Base-by-base conservation (phyloP, 2,113 vertebrate species). In the Morone chrysops region DNA sequence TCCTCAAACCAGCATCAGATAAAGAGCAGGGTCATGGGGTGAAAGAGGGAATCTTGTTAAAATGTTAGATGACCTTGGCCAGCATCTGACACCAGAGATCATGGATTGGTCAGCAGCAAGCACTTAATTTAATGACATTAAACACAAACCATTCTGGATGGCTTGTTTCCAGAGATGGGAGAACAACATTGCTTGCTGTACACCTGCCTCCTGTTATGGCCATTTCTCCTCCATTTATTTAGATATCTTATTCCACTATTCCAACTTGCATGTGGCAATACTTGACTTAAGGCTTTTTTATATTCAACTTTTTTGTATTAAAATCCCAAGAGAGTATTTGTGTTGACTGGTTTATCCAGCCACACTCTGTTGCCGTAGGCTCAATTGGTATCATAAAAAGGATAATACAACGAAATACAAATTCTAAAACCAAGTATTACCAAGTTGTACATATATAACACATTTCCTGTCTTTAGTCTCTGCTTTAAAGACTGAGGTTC, bases 121-220 rank as follows among this genome's bases (percentile, higher is more conserved):
- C 95, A 95, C 94, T 96, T 94, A 87, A 88, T 91, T 92, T 95
- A 95, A 96, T 95, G 81, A 95, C 86, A 90, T 93, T 90, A 92
- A 91, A 92, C 84, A 67, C 90, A 91, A 90, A 91, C 82, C 90
- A 70, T 89, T 84, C 80, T 68, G 67, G 85, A 79, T 76, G 84
- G 86, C 92, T 91, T 72, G 25, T 87, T 83, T 91, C 80, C 86
- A 92, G 80, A 81, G 75, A 82, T 53, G 40, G 54, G 76, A 81
- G 54, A 88, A 87, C 85, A 92, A 80, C 72, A 47, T 67, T 38
- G 70, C 76, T 69, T 36, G 38, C 20, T 65, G 8, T 45, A 77
- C 71, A 91, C 87, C 84, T 87, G 79, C 51, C 61, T 77, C 56
- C 61, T 80, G 17, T 77, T 80, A 43, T 80, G 36, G n/a, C 38